Evolutionary conservation across 2,888 invertebrate genomes (phyloP).

Genomic region (Pristionchus fissidentatus): DNA sequence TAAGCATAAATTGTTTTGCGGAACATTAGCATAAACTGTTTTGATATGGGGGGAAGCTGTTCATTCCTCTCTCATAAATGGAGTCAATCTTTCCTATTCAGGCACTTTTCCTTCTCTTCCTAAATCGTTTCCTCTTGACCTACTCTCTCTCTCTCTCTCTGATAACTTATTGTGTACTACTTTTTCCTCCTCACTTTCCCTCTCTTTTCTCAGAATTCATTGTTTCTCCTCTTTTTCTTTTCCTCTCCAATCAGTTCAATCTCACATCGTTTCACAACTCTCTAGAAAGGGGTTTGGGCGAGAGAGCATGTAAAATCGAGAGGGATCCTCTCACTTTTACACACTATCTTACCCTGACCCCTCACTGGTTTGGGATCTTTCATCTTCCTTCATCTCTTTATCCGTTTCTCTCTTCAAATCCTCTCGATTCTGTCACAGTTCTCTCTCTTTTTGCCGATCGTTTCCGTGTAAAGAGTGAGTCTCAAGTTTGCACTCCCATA

Average conservation of each 20-base stretch:
- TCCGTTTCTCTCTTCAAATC: background rate
- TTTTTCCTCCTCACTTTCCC: background rate
- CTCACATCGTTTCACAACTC: background rate
- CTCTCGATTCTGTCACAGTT: conserved; percentile 16
- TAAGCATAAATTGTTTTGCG: too few relatives aligned
- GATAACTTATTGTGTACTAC: background rate
- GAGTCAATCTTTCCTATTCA: too few relatives aligned
- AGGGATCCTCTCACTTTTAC: too few relatives aligned
- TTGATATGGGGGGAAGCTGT: too few relatives aligned
- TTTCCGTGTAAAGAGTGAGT: conserved; percentile 17
- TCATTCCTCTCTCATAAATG: too few relatives aligned
- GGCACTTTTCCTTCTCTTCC: conserved; percentile 7
- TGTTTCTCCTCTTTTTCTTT: background rate
- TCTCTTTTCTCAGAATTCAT: background rate
- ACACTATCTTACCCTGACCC: too few relatives aligned
- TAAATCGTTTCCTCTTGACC: conserved; percentile 13
- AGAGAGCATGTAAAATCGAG: too few relatives aligned
- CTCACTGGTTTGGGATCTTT: background rate
- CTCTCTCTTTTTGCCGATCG: background rate
- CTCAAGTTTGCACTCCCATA: conserved; percentile 39
- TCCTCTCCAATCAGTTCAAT: background rate
- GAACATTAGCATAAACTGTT: too few relatives aligned
- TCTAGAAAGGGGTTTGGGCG: too few relatives aligned
- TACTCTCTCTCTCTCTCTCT: background rate
- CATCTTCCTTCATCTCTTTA: background rate